Evolutionary conservation across 2,797 vertebrate species (phyloP).

Genomic region (Parauchenoglanis ngamensis): DNA sequence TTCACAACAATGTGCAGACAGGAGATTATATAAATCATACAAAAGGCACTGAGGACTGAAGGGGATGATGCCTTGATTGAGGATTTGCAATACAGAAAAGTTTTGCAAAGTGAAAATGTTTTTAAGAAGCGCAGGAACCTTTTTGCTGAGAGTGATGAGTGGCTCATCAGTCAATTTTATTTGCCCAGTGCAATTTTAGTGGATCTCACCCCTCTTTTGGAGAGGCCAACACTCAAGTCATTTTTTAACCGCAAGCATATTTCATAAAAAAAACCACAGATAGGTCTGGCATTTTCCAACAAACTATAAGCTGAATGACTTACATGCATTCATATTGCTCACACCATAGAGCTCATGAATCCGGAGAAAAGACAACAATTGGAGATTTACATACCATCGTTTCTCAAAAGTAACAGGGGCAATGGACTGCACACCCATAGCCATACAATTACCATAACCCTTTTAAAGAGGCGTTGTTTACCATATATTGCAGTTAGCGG

Average conservation of each 20-base stretch:
- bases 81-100: background rate
- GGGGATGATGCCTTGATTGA: background rate
- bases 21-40: slow-evolving; percentile 1
- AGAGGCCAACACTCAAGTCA: background rate
- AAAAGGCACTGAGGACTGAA: background rate
- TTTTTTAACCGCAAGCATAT: background rate
- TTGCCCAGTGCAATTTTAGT: background rate
- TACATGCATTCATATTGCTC: background rate
- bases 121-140: background rate
- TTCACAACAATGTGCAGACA: slow-evolving; percentile 5
- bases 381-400: background rate
- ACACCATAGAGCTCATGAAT: background rate
- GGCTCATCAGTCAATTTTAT: background rate
- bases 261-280: background rate
- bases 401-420: background rate
- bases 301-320: background rate
- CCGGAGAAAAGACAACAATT: background rate
- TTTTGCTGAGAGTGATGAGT: background rate
- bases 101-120: background rate
- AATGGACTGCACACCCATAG: background rate
- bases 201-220: background rate
- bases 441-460: background rate
- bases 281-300: background rate
- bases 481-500: background rate
- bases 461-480: background rate